A percentile compares a stretch with the other conserved stretches of the same genome.
phyloP scores from a whole-genome alignment of 2,888 invertebrate genomes.

The Tetrapedia diversipes region DNA sequence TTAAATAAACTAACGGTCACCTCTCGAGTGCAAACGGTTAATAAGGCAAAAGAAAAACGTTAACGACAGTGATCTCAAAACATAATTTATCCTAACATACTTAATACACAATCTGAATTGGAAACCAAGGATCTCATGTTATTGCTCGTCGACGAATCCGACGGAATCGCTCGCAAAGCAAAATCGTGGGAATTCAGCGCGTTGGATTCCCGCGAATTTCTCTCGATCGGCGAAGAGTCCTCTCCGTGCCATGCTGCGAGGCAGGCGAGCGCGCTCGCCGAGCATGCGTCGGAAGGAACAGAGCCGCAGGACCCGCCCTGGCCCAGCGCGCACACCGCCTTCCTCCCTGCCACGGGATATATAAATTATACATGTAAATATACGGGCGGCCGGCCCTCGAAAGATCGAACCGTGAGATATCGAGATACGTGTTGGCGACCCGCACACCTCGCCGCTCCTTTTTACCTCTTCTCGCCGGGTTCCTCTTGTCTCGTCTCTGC shows the following conservation, averaged over 20 bases:
- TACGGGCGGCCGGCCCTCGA: slow-evolving; percentile 73
- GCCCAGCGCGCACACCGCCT: slow-evolving; percentile 61
- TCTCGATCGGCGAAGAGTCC: slow-evolving; percentile 47
- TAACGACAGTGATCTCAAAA: too few species aligned
- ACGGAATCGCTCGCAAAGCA: slow-evolving; percentile 6
- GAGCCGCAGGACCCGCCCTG: slow-evolving; percentile 58
- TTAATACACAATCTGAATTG: too few species aligned
- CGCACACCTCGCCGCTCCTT: slow-evolving; percentile 58
- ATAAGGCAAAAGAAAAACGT: too few species aligned
- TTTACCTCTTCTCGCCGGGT: slow-evolving; percentile 25
- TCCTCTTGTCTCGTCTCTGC: slow-evolving; percentile 29
- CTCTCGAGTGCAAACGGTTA: too few species aligned
- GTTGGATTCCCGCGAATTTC: slow-evolving; percentile 64
- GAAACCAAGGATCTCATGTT: too few species aligned
- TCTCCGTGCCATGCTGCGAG: too few species aligned
- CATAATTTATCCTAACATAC: too few species aligned
- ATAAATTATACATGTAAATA: slow-evolving; percentile 82
- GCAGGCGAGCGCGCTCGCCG: neutral
- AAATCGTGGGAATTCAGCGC: slow-evolving; percentile 65
- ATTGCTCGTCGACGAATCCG: slow-evolving; percentile 11
- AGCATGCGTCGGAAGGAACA: slow-evolving; percentile 37
- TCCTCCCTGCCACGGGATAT: slow-evolving; percentile 74
- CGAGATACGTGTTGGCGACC: slow-evolving; percentile 78
- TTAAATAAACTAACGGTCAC: too few species aligned
- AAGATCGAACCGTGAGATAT: slow-evolving; percentile 79